Evolutionary conservation across 2,888 invertebrate species (phyloP).

Genomic region (Maniola hyperantus): DNA sequence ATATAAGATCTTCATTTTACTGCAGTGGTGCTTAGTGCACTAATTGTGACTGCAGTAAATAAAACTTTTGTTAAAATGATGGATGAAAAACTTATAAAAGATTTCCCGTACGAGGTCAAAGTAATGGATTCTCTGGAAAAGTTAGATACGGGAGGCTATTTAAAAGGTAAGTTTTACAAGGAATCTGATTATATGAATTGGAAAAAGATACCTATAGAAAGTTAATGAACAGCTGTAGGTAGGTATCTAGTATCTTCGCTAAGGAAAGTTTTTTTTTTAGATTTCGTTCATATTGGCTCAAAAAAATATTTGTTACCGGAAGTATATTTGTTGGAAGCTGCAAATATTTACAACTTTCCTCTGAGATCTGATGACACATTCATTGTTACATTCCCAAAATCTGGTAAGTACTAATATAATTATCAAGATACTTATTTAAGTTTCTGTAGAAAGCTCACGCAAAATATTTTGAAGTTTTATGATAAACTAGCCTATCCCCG

Average conservation of each 20-base stretch:
- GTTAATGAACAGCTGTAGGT: no score
- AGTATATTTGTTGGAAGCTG: constrained; percentile 77
- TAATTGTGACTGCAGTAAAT: not conserved
- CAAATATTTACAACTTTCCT: constrained; percentile 84
- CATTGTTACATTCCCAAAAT: constrained; percentile 87
- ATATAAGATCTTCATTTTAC: no score
- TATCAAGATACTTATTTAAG: not conserved
- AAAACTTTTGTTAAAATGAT: not conserved
- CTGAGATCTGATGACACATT: constrained; percentile 84
- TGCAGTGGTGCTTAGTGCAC: no score
- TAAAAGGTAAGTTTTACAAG: constrained; percentile 12
- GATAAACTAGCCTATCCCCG: no score
- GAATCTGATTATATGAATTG: no score
- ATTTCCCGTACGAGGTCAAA: constrained; percentile 24
- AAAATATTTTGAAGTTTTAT: no score
- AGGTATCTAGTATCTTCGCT: no score
- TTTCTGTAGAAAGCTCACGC: no score
- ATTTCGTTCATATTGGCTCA: constrained; percentile 33
- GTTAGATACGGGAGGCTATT: not conserved
- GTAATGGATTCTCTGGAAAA: constrained; percentile 16
- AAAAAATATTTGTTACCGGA: constrained; percentile 30
- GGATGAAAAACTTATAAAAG: not conserved
- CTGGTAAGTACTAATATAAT: no score
- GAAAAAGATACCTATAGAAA: no score
- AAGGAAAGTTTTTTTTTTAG: not conserved